phyloP scores from a whole-genome alignment of 2,888 invertebrate genomes.

The Oithona nana region DNA sequence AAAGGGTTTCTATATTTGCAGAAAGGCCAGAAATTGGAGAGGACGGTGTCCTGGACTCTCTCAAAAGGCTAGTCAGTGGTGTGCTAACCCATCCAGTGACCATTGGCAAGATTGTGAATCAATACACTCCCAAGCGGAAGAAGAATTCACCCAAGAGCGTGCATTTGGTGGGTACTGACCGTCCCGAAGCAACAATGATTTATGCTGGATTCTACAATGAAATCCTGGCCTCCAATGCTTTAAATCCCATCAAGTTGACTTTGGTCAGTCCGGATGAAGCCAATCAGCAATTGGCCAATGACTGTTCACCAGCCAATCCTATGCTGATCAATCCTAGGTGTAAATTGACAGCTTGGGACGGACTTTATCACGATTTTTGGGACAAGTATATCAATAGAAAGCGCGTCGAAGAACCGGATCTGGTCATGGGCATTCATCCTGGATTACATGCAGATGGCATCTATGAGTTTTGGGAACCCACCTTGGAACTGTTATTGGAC shows the following conservation, averaged over 20 bases:
- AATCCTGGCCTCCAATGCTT: conserved; percentile 10
- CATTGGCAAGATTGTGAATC: conserved; percentile 8
- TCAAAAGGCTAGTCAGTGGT: background rate
- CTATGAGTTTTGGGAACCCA: conserved; percentile 17
- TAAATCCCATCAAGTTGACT: conserved; percentile 16
- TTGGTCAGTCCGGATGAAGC: conserved; percentile 14
- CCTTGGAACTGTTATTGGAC: conserved; percentile 14
- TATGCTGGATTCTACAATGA: conserved; percentile 17
- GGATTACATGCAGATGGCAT: conserved; percentile 16
- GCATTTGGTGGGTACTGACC: conserved; percentile 14
- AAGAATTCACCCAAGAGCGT: conserved; percentile 15
- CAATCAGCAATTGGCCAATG: conserved; percentile 9
- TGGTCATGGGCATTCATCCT: conserved; percentile 16
- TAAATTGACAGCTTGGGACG: conserved; percentile 15
- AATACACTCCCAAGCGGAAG: conserved; percentile 16
- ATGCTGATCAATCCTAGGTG: conserved; percentile 16
- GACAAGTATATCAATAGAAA: conserved; percentile 11
- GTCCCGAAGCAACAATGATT: conserved; percentile 17
- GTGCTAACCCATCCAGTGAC: conserved; percentile 16
- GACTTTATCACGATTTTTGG: conserved; percentile 18
- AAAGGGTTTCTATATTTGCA: too few species aligned
- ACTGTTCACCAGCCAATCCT: conserved; percentile 5
- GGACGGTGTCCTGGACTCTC: conserved; percentile 6
- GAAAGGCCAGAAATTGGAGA: conserved; percentile 11
- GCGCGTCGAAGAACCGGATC: conserved; percentile 12